Evolutionary conservation across 2,113 vertebrate species (phyloP).

Genomic region (Rhagologus leucostigma): DNA sequence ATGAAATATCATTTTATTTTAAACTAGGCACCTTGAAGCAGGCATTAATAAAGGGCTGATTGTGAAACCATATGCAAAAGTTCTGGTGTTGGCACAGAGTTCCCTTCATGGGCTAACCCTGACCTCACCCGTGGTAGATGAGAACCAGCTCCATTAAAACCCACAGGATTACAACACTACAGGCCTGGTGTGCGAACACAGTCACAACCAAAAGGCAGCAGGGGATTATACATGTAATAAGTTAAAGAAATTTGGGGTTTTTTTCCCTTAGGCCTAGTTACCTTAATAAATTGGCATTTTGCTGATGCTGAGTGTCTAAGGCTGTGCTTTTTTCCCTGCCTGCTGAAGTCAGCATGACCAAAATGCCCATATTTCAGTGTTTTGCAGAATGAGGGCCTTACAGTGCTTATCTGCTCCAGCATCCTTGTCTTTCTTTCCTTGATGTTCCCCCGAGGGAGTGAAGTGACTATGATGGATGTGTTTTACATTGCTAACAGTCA

Average conservation of each 20-base stretch:
- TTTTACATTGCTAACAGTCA: neutral
- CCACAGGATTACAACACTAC: neutral
- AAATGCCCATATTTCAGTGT: neutral
- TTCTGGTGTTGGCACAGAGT: neutral
- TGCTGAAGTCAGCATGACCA: neutral
- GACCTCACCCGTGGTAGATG: neutral
- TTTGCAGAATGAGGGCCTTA: neutral
- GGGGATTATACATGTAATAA: neutral
- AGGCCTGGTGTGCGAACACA: neutral
- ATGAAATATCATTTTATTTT: neutral
- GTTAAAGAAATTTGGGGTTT: neutral
- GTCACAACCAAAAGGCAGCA: neutral
- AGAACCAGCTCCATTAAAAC: neutral
- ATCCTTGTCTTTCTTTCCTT: neutral
- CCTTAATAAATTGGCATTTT: constrained; percentile 6
- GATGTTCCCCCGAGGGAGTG: neutral
- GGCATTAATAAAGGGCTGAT: constrained; percentile 7
- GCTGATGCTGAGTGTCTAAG: neutral
- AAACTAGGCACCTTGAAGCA: neutral
- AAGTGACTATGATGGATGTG: constrained; percentile 3
- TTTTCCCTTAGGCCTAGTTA: neutral
- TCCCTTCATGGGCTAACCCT: neutral
- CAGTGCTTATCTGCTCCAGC: neutral
- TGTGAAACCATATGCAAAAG: neutral
- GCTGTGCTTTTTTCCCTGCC: neutral